A percentile compares a stretch with the other conserved stretches of the same genome.
phyloP scores from a whole-genome alignment of 2,113 vertebrate species.

The Pipa parva region DNA sequence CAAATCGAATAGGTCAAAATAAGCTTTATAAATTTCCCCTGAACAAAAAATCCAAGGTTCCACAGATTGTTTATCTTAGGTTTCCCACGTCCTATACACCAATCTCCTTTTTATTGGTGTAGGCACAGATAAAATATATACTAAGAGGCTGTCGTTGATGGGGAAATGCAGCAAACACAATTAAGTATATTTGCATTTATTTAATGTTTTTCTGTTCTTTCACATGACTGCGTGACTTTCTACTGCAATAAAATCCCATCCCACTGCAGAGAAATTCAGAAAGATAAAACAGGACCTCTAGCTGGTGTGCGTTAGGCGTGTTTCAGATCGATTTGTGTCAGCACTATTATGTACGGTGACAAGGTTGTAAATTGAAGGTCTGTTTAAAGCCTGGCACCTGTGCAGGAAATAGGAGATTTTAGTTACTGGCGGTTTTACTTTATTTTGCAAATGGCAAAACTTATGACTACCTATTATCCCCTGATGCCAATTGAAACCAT shows the following conservation, averaged over 20 bases:
- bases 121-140: too few relatives aligned
- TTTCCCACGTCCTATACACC: too few relatives aligned
- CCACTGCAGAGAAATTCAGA: too few relatives aligned
- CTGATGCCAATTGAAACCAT: slow-evolving; percentile 44
- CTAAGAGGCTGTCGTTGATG: too few relatives aligned
- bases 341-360: slow-evolving; percentile 65
- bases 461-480: slow-evolving; percentile 41
- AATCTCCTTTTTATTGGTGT: too few relatives aligned
- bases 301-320: slow-evolving; percentile 56
- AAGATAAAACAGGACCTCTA: slow-evolving; percentile 43
- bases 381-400: slow-evolving; percentile 64
- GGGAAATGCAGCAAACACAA: too few relatives aligned
- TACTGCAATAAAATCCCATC: slow-evolving; percentile 15
- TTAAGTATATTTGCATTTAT: too few relatives aligned
- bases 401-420: slow-evolving; percentile 69
- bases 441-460: slow-evolving; percentile 55
- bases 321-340: slow-evolving; percentile 68
- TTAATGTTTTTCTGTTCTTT: background rate
- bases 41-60: too few relatives aligned
- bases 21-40: too few relatives aligned
- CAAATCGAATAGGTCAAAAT: too few relatives aligned
- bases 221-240: background rate
- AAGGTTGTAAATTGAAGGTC: slow-evolving; percentile 64
- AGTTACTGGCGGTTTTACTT: slow-evolving; percentile 55
- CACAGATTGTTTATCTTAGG: too few relatives aligned